Conservation (phyloP, 2,113 vertebrate species). For the Trichechus manatus region DNA sequence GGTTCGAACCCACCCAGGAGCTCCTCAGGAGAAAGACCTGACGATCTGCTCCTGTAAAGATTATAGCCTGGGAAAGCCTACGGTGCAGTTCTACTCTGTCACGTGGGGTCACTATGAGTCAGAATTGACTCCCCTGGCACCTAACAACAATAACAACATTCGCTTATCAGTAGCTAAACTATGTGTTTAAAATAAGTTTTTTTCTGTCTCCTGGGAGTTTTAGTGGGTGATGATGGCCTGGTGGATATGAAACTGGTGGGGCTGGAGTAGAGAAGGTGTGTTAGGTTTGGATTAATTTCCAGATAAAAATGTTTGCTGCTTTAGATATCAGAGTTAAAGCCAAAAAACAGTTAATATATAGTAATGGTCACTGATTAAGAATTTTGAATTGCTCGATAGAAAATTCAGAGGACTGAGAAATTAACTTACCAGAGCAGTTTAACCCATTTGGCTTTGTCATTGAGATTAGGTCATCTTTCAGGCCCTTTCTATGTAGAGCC, state of each 20-base stretch:
- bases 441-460: not conserved
- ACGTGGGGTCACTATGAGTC: no score
- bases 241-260: not conserved
- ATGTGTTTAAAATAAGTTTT: no score
- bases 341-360: not conserved
- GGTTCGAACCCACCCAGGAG: no score
- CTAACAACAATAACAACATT: not conserved
- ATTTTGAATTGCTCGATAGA: constrained; percentile 55
- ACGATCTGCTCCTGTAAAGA: no score
- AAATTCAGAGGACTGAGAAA: constrained; percentile 9
- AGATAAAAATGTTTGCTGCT: not conserved
- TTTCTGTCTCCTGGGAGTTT: no score
- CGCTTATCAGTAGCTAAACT: not conserved
- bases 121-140: no score
- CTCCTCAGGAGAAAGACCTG: no score
- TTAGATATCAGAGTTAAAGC: not conserved
- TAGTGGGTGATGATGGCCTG: not conserved
- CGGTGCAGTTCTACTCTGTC: no score
- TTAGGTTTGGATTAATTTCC: constrained; percentile 42
- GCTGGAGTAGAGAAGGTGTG: not conserved
- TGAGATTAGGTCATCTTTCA: constrained; percentile 26
- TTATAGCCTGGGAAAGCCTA: no score
- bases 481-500: not conserved
- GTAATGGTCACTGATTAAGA: constrained; percentile 17
- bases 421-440: not conserved